phyloP scores from a whole-genome alignment of 2,888 invertebrate species.

The Lymantria monacha region DNA sequence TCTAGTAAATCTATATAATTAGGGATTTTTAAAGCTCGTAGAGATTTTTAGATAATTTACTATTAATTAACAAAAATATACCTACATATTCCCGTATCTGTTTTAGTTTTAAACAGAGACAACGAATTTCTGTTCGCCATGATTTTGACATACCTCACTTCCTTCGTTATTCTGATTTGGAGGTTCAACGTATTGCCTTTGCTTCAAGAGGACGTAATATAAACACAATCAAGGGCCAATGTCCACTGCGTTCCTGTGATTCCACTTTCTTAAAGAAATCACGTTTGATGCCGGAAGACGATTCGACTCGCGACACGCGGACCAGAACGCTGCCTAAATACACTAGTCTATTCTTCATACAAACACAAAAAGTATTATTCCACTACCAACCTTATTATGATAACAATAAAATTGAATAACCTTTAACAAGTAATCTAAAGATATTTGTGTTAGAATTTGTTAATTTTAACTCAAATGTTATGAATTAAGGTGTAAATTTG shows the following conservation, averaged over 20 bases:
- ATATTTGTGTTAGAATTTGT: not conserved
- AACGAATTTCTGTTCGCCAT: too few species aligned
- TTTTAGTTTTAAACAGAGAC: too few species aligned
- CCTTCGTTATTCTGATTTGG: not conserved
- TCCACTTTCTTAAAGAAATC: conserved; percentile 79
- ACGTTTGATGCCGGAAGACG: conserved; percentile 78
- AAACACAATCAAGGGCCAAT: conserved; percentile 70
- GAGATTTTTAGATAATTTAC: too few species aligned
- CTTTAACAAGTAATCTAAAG: not conserved
- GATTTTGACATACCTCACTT: too few species aligned
- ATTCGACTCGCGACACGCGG: conserved; percentile 70
- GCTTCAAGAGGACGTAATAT: conserved; percentile 26
- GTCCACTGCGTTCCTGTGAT: conserved; percentile 76
- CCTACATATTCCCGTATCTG: too few species aligned
- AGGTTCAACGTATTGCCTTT: not conserved
- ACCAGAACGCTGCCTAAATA: conserved; percentile 64
- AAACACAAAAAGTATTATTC: conserved; percentile 10
- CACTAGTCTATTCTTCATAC: conserved; percentile 49
- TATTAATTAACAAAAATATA: too few species aligned
- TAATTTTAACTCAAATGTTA: conserved; percentile 21
- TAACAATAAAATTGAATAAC: not conserved
- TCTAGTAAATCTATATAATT: too few species aligned
- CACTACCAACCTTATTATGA: conserved; percentile 31
- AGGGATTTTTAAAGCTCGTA: too few species aligned
- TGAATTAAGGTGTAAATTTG: conserved; percentile 12